These are phyloP conservation scores for Aplysia californica DNA, from an alignment of 1,140 invertebrate species.

Conservation along the genomic window DNA sequence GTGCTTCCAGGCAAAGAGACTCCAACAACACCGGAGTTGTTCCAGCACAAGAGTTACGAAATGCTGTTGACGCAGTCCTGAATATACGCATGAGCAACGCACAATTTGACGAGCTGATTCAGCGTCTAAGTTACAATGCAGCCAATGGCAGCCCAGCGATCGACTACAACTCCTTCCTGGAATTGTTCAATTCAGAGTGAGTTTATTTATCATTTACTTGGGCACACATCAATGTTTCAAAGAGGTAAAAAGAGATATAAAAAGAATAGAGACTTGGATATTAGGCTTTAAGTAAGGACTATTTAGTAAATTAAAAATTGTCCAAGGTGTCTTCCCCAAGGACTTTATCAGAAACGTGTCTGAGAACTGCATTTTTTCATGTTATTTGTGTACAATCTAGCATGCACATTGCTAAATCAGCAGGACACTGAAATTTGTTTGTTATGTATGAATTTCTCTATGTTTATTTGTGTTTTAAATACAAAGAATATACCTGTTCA, in stretches of 20 bases:
- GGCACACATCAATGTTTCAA: too few relatives aligned
- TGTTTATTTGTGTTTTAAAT: too few relatives aligned
- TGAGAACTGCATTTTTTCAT: neutral
- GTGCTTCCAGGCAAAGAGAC: slow-evolving; percentile 19
- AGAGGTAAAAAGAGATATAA: too few relatives aligned
- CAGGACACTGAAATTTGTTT: too few relatives aligned
- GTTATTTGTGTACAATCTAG: too few relatives aligned
- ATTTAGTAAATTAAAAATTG: too few relatives aligned
- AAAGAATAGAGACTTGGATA: too few relatives aligned
- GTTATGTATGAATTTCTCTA: too few relatives aligned
- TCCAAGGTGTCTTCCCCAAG: neutral
- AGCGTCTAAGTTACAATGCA: neutral
- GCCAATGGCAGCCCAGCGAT: neutral
- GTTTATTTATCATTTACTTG: too few relatives aligned
- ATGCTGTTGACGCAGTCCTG: slow-evolving; percentile 11
- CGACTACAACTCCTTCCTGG: slow-evolving; percentile 10
- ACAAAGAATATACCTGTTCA: too few relatives aligned
- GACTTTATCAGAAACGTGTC: neutral
- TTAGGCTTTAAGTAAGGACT: too few relatives aligned
- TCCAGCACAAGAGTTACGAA: slow-evolving; percentile 4
- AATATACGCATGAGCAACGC: slow-evolving; percentile 11
- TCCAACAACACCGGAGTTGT: slow-evolving; percentile 13
- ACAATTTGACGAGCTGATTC: slow-evolving; percentile 18
- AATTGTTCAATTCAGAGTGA: slow-evolving; percentile 19
- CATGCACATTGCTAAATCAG: too few relatives aligned